Evolutionary conservation across 2,797 vertebrate species (phyloP), one percentile per base, ranked within the genome.

Genomic region (Coilia nasus): DNA sequence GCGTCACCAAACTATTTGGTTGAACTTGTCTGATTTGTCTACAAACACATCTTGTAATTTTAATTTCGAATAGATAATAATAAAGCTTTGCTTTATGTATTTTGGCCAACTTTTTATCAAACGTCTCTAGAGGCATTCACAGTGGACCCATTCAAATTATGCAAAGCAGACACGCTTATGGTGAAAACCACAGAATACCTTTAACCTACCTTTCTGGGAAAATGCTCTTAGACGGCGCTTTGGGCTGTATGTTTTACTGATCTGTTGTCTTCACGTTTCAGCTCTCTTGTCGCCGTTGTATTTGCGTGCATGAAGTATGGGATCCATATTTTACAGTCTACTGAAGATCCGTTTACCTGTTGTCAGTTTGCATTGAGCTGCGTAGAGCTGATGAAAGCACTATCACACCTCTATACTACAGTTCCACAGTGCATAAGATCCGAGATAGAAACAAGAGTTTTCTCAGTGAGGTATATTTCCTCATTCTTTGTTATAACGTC

Each of bases 131-230:
- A 75, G 6, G 15, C 71, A 78, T 41, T 78, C 31, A 44, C 44
- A 84, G 50, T 2, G 21, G 82, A 23, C 3, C n/a, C 71, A 81
- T 88, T 44, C 81, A 87, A 87, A 89, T 64, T 2, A 88, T 89
- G 85, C 84, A 89, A 88, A 87, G 54, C 46, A 56, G 7, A 10
- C 9, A 75, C 41, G 71, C 15, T 5, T 71, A 10, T 23, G 23
- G 11, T 71, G 64, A 11, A 59, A 78, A 78, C 71, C 35, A 41
- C 71, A 41, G 7, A 35, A 21, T 11, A 21, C 31, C 10, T 78
- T 15, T 14, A 54, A 7, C 50, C 14, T 44, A 15, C 10, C 17
- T 41, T 6, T 21, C 71, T 41, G 71, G 31, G 5, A 10, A 71
- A 28, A 11, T 35, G 64, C 31, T 28, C 28, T 25, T 23, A 71